Evolutionary conservation across 35 echinoderm and acorn worm species (phyloP), one percentile per base, ranked within the genome.

Genomic region (Holothuria glaberrima): DNA sequence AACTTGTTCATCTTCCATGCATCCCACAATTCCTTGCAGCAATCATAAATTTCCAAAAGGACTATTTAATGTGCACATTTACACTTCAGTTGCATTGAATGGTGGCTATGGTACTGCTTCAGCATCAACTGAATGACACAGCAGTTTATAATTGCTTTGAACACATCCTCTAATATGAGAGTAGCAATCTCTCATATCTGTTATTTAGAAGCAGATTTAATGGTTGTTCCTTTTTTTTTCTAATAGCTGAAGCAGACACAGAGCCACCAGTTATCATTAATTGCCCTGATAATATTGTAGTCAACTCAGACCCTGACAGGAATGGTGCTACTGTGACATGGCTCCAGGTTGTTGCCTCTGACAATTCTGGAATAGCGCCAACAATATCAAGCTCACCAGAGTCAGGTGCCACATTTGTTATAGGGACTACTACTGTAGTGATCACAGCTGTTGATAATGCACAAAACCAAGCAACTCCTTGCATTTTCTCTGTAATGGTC

Each of bases 181-280:
- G n/a, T n/a, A n/a, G n/a, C n/a, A n/a, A n/a, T n/a, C n/a, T n/a
- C n/a, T n/a, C n/a, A n/a, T n/a, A n/a, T n/a, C n/a, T n/a, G n/a
- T n/a, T n/a, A n/a, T n/a, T n/a, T n/a, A n/a, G n/a, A n/a, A n/a
- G n/a, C n/a, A n/a, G n/a, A n/a, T n/a, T n/a, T n/a, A n/a, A n/a
- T 41, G 36, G 36, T 41, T 41, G 7, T 7, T 41, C 36, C 7
- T 41, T 41, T 7, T 48, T 50, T 28, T 78, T 48, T 0, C 17
- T 5, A 35, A 83, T 54, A 83, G 54, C 56, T 83, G 34, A 5
- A 80, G 9, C n/a, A 16, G 80, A 83, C 21, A 33, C 21, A 58
- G 56, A 30, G 7, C 80, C 80, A 61, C 80, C 80, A 83, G 80
- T 60, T 32, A 58, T 83, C 30, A 17, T 83, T 6, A 83, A 83